Percentiles rank a stretch among this genome's conserved stretches.
phyloP scores from a whole-genome alignment of 2,888 invertebrate species.

The Shargacucullia verbasci region DNA sequence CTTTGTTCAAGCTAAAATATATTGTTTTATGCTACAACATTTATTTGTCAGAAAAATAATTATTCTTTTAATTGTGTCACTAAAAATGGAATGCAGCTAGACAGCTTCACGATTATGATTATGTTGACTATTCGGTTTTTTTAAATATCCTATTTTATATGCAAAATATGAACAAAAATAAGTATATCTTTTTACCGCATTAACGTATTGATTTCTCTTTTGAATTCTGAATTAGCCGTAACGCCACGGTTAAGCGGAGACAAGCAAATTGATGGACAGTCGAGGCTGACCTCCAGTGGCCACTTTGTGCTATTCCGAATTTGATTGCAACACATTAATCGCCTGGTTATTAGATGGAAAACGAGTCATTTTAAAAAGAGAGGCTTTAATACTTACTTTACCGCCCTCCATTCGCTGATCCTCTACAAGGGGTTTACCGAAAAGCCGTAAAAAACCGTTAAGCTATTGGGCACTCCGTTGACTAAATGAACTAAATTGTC shows the following conservation, averaged over 20 bases:
- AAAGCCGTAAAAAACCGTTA: not conserved
- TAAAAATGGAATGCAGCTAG: too few species aligned
- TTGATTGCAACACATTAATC: not conserved
- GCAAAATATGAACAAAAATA: too few species aligned
- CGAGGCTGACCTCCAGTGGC: not conserved
- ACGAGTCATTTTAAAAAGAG: not conserved
- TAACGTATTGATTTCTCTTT: not conserved
- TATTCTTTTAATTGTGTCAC: too few species aligned
- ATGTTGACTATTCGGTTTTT: too few species aligned
- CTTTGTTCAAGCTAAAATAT: too few species aligned
- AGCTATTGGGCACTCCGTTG: slow-evolving; percentile 14
- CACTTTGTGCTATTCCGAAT: not conserved
- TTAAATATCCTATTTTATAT: too few species aligned
- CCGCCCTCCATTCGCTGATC: not conserved
- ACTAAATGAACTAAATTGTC: too few species aligned
- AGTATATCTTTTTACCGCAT: not conserved
- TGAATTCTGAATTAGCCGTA: not conserved
- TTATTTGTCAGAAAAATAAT: too few species aligned
- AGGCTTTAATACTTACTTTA: not conserved
- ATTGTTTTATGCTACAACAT: too few species aligned
- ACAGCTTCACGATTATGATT: too few species aligned
- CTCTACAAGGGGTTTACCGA: not conserved
- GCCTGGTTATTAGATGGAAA: not conserved
- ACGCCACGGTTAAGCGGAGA: not conserved
- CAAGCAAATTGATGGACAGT: not conserved